Conservation (phyloP, 2,113 vertebrate species). For the Phocoena phocoena region DNA sequence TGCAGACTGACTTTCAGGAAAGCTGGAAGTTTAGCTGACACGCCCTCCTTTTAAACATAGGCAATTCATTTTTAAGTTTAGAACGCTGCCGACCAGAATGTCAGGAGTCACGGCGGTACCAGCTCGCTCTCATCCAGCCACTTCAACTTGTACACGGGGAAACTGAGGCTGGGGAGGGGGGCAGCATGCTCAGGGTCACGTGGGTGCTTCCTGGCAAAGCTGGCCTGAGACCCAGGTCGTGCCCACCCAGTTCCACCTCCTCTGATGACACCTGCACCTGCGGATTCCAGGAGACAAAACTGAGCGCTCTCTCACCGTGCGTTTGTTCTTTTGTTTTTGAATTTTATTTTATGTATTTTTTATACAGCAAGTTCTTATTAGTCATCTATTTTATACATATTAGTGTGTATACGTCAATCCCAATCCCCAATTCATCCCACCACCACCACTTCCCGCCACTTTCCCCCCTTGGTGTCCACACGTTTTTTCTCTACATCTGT, state of each 20-base stretch:
- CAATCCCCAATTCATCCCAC: too few species aligned
- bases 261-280: rapidly evolving
- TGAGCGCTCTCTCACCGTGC: rapidly evolving
- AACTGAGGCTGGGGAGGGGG: rapidly evolving
- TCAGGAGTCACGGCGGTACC: rapidly evolving
- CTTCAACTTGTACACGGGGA: background rate
- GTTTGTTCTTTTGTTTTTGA: background rate
- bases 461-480: too few species aligned
- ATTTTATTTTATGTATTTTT: too few species aligned
- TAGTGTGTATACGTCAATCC: too few species aligned
- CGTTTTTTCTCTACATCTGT: too few species aligned
- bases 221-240: rapidly evolving
- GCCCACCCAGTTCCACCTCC: rapidly evolving
- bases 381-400: too few species aligned
- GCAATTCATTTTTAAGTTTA: too few species aligned
- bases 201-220: background rate
- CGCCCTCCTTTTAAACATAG: background rate
- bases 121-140: background rate
- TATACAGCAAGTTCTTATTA: too few species aligned
- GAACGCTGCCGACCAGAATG: rapidly evolving
- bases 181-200: rapidly evolving
- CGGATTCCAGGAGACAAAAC: background rate
- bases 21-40: background rate
- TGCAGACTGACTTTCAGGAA: background rate
- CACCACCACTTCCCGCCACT: too few species aligned